Evolutionary conservation across 2,797 vertebrate species (phyloP), one percentile per base, ranked within the genome.

Genomic region (Salmo trutta): DNA sequence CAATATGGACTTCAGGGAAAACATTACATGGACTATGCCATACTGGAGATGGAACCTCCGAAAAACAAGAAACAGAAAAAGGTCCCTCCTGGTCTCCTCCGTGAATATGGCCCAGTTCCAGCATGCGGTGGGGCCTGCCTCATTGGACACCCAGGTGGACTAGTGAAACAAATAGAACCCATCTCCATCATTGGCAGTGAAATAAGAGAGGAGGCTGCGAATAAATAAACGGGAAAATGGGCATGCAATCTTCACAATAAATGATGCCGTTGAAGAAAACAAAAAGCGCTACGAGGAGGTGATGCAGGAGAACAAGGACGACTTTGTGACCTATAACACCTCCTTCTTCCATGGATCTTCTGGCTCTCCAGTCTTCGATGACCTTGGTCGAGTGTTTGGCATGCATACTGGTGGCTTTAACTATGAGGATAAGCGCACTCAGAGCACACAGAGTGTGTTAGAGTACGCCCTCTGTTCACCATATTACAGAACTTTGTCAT

Each of bases 221-320:
- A 12, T 24, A 62, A 62, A 62, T 62, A 24, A 24, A 24, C 7
- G 21, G 59, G 59, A 24, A 10, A 8, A 62, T 4, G 8, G n/a
- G 10, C 8, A 24, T 24, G n/a, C 59, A 62, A 62, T 24, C 59
- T 62, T 24, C 59, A 62, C 21, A 62, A 62, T 62, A 62, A 62
- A 21, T 62, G n/a, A 21, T 62, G 19, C 0, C 0, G 8, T 8
- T 2, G 21, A 10, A 4, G 1, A 7, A n/a, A 0, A 56, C 0
- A 56, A 7, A 56, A 6, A 5, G 19, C 54, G 15, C 54, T n/a
- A 6, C 1, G 19, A 2, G 4, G 5, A 56, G 0, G 17, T 56
- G 15, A 56, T n/a, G 56, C n/a, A 62, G 8, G 56, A 62, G 2
- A 62, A 31, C 31, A 31, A 62, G 21, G n/a, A 21, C n/a, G 3